Evolutionary conservation across 2,888 invertebrate genomes (phyloP).

Genomic region (Epirrhoe tristata): DNA sequence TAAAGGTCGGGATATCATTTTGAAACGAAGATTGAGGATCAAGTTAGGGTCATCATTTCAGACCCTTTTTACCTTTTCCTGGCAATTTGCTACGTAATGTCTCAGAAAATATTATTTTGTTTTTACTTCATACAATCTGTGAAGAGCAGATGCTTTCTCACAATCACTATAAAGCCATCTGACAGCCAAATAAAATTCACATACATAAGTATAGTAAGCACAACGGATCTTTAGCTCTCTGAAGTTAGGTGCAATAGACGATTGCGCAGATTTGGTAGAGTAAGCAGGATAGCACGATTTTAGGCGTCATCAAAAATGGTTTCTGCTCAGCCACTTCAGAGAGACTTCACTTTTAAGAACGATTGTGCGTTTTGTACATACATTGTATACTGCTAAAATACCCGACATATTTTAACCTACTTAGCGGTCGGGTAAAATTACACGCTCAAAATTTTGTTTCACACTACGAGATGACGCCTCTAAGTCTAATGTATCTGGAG

Average conservation of each 20-base stretch:
- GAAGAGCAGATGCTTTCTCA: conserved; percentile 12
- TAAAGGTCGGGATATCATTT: conserved; percentile 38
- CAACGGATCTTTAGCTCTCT: too few species aligned
- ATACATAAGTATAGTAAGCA: background rate
- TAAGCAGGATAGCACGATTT: too few species aligned
- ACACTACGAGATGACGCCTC: too few species aligned
- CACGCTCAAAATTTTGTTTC: too few species aligned
- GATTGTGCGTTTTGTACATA: too few species aligned
- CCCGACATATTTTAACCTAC: background rate
- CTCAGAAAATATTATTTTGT: conserved; percentile 38
- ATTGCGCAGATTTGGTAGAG: too few species aligned
- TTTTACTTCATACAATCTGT: conserved; percentile 26
- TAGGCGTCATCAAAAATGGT: too few species aligned
- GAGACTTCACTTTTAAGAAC: too few species aligned
- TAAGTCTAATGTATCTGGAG: too few species aligned
- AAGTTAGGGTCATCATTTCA: conserved; percentile 42
- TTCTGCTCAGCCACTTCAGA: too few species aligned
- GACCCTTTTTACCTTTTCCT: conserved; percentile 47
- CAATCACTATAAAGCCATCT: background rate
- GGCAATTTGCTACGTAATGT: conserved; percentile 42
- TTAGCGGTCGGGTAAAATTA: background rate
- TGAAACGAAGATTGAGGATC: conserved; percentile 45
- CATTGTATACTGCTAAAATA: too few species aligned
- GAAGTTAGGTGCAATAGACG: too few species aligned
- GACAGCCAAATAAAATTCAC: background rate